Evolutionary conservation across 1,140 invertebrate species (phyloP), one percentile per base, ranked within the genome.

Genomic region (Heterodera schachtii): DNA sequence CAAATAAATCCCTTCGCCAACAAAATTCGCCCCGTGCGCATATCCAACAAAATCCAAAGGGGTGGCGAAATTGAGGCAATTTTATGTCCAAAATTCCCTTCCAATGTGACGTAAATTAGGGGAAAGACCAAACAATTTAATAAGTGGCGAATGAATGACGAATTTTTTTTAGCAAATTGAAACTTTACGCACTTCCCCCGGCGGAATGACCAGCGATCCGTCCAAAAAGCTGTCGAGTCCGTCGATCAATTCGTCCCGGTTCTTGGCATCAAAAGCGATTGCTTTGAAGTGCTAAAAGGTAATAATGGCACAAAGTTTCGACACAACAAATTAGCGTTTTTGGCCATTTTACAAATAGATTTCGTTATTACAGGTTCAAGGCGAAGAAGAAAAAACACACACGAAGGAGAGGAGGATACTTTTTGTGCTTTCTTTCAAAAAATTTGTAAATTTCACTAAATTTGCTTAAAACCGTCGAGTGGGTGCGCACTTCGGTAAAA

Each of bases 141-240:
- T 31, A 31, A 31, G 31, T 31, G 5, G 19, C 57, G 2, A 60
- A 60, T 60, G 16, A 60, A 60, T 19, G 16, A 19, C 57, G 49
- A 64, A 4, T 60, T 60, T 60, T 19, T 19, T 19, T 19, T 64
- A 64, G 31, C 31, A 31, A 31, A 31, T 31, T 31, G 31, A 31
- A 71, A 71, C 6, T 11, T 31, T 71, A 6, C 69, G 7, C 19
- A 89, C 85, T 80, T 90, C 90, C 64, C 87, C 88, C 44, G 91
- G 90, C 66, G 91, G 91, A 49, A 91, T 86, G n/a, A 92, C 87
- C 21, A 90, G 88, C 21, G 89, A 84, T 1, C 84, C 84, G 60
- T 91, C 85, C n/a, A 91, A 76, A 82, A 92, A 92, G 67, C 86
- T 81, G 81, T 91, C 91, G 9, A 91, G 79, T 8, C 87, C 90